Conservation (phyloP, 2,888 invertebrate species). For the Melieria picta region DNA sequence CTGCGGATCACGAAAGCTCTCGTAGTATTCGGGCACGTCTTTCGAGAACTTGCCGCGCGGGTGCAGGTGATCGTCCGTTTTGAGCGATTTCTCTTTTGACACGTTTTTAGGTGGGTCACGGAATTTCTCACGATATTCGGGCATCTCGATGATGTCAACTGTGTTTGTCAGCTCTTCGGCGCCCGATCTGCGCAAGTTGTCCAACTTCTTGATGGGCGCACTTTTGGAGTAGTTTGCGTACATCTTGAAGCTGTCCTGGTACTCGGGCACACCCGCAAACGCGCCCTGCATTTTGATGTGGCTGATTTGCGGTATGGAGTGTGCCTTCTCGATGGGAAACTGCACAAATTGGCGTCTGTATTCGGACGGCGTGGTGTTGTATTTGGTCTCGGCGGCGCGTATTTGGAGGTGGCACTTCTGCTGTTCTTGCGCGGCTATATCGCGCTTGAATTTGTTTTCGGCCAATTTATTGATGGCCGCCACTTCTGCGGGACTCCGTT, state of each 20-base stretch:
- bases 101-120: conserved; percentile 55
- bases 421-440: conserved; percentile 52
- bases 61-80: conserved; percentile 59
- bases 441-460: conserved; percentile 52
- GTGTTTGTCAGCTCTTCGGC: conserved; percentile 46
- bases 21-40: conserved; percentile 63
- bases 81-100: conserved; percentile 53
- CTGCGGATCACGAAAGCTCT: conserved; percentile 65
- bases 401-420: conserved; percentile 54
- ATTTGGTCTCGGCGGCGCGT: conserved; percentile 47
- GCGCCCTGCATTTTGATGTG: conserved; percentile 62
- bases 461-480: conserved; percentile 43
- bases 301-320: conserved; percentile 65
- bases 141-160: conserved; percentile 43
- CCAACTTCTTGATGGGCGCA: conserved; percentile 63
- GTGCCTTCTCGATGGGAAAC: conserved; percentile 62
- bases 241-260: conserved; percentile 63
- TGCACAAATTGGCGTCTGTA: conserved; percentile 62
- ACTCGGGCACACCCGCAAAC: conserved; percentile 62
- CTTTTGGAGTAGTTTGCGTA: conserved; percentile 64
- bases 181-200: conserved; percentile 60
- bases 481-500: conserved; percentile 24
- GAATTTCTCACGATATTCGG: conserved; percentile 63
- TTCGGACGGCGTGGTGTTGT: conserved; percentile 58
- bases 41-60: conserved; percentile 60